Evolutionary conservation across 2,113 vertebrate species (phyloP), one percentile per base, ranked within the genome.

Genomic region (Lichenostomus cassidix): DNA sequence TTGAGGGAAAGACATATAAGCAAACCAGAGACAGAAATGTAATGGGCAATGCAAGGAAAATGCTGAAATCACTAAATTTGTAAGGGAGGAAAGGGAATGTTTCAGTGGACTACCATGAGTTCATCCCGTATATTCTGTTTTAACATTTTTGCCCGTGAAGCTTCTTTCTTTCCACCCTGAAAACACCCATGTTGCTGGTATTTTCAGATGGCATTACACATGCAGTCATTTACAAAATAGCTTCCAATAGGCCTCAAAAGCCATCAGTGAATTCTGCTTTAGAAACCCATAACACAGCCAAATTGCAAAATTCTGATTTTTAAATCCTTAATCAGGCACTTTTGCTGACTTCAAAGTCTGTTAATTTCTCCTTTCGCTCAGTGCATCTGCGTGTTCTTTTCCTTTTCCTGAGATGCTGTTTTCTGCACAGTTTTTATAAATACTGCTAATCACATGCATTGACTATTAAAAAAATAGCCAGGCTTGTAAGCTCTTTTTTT

Each of bases 361-460:
- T 16, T 96, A 92, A 96, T 97, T 96, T 92, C 77, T 84, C 87
- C 70, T 90, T 95, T 96, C 2, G 62, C 69, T 91, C 87, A 74
- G 78, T 65, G 70, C 95, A 94, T 97, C 94, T 95, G 96, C 16
- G 0, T 94, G 93, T 94, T 90, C 87, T 91, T 95, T 95, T 94
- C 94, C 70, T 94, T 95, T 96, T 95, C 95, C 95, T 77, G 90
- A 91, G 82, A 92, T 90, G 76, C 85, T 83, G 84, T 95, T 95
- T 94, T 93, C 90, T 94, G 82, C 59, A 60, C 35, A 39, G 59
- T 90, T 94, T 94, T 95, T 94, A 95, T 95, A 97, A 96, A 94
- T 97, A 91, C 90, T 12, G 16, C 75, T 95, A 94, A 96, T 95
- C 93, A 97, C 92, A 95, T 91, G 71, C 78, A 95, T 94, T 96